Evolutionary conservation across 2,888 invertebrate species (phyloP).

Genomic region (Latrodectus hesperus): DNA sequence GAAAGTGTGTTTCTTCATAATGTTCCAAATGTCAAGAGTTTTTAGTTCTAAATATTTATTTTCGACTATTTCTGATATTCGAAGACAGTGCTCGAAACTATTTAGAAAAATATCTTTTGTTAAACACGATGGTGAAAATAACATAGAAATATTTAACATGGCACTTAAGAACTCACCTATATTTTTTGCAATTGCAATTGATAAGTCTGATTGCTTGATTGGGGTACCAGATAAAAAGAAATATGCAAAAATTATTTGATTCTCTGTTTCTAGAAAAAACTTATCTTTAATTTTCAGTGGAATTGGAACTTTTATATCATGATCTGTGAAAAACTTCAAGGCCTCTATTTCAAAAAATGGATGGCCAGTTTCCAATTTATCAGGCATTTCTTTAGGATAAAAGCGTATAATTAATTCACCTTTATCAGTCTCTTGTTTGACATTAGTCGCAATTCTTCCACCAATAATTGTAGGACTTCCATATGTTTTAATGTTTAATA

Average conservation of each 20-base stretch:
- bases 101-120: conserved; percentile 6
- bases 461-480: too few relatives aligned
- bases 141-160: not conserved
- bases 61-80: not conserved
- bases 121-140: not conserved
- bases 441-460: not conserved
- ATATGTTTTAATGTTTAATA: too few relatives aligned
- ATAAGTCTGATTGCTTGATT: conserved; percentile 1
- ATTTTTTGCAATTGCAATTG: not conserved
- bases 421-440: conserved; percentile 13
- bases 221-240: conserved; percentile 3
- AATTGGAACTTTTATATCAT: conserved; percentile 10
- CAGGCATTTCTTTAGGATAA: not conserved
- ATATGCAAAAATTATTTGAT: conserved; percentile 11
- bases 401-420: conserved; percentile 10
- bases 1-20: conserved; percentile 10
- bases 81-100: conserved; percentile 10
- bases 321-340: not conserved
- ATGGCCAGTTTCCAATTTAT: conserved; percentile 11
- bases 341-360: conserved; percentile 9
- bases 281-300: not conserved
- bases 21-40: not conserved
- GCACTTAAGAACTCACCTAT: not conserved
- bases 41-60: not conserved
- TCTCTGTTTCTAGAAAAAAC: not conserved